Base-by-base conservation (phyloP, 2,888 invertebrate genomes). In the Trypoxylon attenuatum region DNA sequence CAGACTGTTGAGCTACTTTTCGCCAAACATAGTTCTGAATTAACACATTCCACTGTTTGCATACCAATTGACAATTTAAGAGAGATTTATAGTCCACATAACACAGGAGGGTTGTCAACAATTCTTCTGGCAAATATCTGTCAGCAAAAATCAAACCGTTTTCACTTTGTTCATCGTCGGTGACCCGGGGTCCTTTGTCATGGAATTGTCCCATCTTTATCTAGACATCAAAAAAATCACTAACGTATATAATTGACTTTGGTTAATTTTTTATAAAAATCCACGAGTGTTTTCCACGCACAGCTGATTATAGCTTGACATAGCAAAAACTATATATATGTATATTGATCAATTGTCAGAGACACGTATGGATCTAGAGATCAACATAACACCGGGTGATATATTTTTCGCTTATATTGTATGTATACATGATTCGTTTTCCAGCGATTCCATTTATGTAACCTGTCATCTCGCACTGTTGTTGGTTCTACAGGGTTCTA, bases 21-120 rank as follows among this genome's bases (percentile, higher is more conserved):
- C 85, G 83, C 88, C 88, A 88, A 3, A 88, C 82, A 8, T 86
- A 82, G 27, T 65, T 85, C 70, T 87, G 86, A 19, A 89, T 87
- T 19, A 90, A 69, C 19, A 81, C 78, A 55, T 87, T 86, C 90
- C 90, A 90, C 38, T 83, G 83, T 73, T 87, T 88, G 69, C 90
- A 90, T 1, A 90, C 90, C 29, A 87, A 68, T 51, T 88, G 87
- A 67, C 87, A 87, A n/a, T 79, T 84, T 6, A 88, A 59, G 1
- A 90, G 69, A 15, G 88, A 80, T 49, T 84, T 78, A 2, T 84
- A 73, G 59, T 88, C 87, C 1, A 88, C 71, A 58, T 81, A 84
- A 13, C 75, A 76, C 13, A 90, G 77, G 50, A 90, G 88, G 57
- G 87, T 76, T 1, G 83, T 70, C n/a, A 89, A 62, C 19, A 90